Percentiles rank a stretch among this genome's conserved stretches.
phyloP scores from a whole-genome alignment of 2,888 invertebrate species.

The Elgonia sp. region DNA sequence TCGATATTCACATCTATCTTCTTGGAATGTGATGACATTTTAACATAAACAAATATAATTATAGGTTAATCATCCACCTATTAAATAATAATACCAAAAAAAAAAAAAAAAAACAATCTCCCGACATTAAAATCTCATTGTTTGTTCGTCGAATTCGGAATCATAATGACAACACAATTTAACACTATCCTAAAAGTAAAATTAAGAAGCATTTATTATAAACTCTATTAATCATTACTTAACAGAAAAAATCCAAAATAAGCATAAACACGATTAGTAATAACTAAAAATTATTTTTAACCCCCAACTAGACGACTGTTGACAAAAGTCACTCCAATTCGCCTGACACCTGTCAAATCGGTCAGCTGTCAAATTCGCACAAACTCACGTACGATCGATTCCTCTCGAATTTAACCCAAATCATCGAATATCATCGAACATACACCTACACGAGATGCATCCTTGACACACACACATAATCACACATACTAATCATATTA shows the following conservation, averaged over 20 bases:
- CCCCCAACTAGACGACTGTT: background rate
- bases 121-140: background rate
- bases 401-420: background rate
- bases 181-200: no score
- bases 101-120: background rate
- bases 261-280: background rate
- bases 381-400: no score
- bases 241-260: background rate
- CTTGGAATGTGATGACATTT: conserved; percentile 9
- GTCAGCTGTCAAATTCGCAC: no score
- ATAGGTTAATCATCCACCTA: background rate
- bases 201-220: no score
- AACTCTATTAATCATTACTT: background rate
- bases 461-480: conserved; percentile 6
- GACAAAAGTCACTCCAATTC: background rate
- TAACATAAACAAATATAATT: conserved; percentile 4
- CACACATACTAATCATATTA: conserved; percentile 56
- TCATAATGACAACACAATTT: no score
- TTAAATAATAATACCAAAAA: no score
- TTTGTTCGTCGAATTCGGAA: background rate
- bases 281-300: background rate
- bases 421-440: conserved; percentile 35
- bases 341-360: conserved; percentile 41
- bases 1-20: no score
- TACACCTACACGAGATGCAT: conserved; percentile 58